Percentiles rank a stretch among this genome's conserved stretches.
Evolutionary conservation across 2,113 vertebrate species (phyloP).

Genomic region (Ondatra zibethicus): DNA sequence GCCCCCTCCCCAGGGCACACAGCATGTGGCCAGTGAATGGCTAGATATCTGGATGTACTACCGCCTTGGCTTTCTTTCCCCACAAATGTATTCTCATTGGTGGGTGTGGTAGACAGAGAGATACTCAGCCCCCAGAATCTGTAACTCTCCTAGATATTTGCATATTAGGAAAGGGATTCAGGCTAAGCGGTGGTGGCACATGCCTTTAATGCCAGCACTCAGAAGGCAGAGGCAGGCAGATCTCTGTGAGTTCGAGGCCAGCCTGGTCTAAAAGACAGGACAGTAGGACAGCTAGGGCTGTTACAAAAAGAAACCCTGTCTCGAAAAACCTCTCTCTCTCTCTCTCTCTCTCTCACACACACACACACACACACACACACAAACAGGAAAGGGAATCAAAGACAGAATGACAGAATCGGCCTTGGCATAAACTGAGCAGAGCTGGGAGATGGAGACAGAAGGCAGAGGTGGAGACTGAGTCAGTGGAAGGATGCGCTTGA

Average conservation of each 20-base stretch:
- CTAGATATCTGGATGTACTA: rapidly evolving
- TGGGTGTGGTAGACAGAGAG: background rate
- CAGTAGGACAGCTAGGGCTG: no score
- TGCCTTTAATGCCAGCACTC: no score
- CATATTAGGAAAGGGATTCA: rapidly evolving
- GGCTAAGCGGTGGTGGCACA: no score
- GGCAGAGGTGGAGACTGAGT: background rate
- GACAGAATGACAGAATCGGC: background rate
- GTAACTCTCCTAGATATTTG: rapidly evolving
- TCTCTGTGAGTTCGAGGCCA: no score
- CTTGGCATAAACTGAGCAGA: background rate
- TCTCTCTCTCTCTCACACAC: no score
- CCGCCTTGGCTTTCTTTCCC: rapidly evolving
- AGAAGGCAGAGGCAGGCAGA: no score
- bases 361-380: no score
- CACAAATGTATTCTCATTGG: rapidly evolving
- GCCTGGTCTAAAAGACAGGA: no score
- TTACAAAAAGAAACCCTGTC: no score
- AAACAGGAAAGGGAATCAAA: no score
- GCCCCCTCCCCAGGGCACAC: background rate
- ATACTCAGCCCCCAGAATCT: rapidly evolving
- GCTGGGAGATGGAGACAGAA: background rate
- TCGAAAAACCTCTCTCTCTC: no score
- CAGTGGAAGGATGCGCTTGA: rapidly evolving
- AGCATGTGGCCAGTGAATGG: background rate